phyloP scores from a whole-genome alignment of 2,888 invertebrate genomes.

The Muscina levida region DNA sequence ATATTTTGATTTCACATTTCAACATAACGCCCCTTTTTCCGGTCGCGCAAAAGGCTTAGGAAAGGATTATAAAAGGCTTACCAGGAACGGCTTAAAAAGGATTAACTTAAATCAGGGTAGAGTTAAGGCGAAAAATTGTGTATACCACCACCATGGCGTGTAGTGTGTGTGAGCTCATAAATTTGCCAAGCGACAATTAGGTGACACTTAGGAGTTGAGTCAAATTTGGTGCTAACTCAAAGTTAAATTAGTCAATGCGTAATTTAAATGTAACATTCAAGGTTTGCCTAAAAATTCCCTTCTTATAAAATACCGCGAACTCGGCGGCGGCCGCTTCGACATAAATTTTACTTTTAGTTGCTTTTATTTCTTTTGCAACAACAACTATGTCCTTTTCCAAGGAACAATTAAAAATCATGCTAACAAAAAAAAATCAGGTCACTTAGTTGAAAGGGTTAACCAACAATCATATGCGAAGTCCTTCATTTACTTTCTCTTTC shows the following conservation, averaged over 20 bases:
- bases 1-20: slow-evolving; percentile 52
- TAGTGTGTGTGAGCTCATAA: slow-evolving; percentile 7
- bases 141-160: background rate
- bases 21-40: slow-evolving; percentile 52
- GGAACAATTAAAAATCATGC: background rate
- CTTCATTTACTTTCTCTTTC: background rate
- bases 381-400: slow-evolving; percentile 1
- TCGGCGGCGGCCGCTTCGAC: background rate
- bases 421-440: slow-evolving; percentile 9
- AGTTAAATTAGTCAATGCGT: slow-evolving; percentile 44
- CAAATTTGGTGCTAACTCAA: slow-evolving; percentile 44
- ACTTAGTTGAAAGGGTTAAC: slow-evolving; percentile 21
- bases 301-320: background rate
- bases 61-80: slow-evolving; percentile 53
- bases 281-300: background rate
- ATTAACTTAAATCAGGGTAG: background rate
- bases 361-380: background rate
- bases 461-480: background rate
- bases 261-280: slow-evolving; percentile 15
- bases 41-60: background rate
- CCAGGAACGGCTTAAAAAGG: slow-evolving; percentile 23
- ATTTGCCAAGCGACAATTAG: slow-evolving; percentile 24
- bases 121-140: slow-evolving; percentile 7
- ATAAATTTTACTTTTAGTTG: background rate
- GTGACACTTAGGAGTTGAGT: slow-evolving; percentile 41